A percentile compares a stretch with the other conserved stretches of the same genome.
Evolutionary conservation across 2,797 vertebrate genomes (phyloP).

Genomic region (Artibeus jamaicensis): DNA sequence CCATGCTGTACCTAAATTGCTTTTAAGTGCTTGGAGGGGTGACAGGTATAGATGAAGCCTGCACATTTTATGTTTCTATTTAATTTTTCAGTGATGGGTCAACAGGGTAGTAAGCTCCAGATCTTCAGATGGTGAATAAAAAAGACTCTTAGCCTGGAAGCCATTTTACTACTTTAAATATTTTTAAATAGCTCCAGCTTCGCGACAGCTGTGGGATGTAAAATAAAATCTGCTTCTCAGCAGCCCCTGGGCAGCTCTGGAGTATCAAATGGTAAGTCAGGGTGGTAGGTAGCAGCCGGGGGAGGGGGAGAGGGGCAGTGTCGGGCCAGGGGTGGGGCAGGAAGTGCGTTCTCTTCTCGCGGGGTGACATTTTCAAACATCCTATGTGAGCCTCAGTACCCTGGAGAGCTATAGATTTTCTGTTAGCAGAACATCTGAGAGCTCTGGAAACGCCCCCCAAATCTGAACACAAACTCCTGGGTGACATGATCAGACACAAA

Average conservation of each 20-base stretch:
- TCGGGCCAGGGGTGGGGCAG: background rate
- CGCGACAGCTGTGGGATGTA: conserved; percentile 70
- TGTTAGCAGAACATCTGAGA: conserved; percentile 31
- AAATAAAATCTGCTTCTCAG: conserved; percentile 73
- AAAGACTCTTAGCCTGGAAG: conserved; percentile 67
- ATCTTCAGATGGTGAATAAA: conserved; percentile 46
- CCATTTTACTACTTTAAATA: conserved; percentile 73
- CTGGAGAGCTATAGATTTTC: background rate
- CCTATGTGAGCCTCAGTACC: background rate
- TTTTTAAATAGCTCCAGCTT: conserved; percentile 57
- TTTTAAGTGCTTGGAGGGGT: background rate
- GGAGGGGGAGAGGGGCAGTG: background rate
- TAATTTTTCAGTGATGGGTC: conserved; percentile 10
- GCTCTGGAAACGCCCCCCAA: conserved; percentile 35
- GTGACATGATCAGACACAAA: background rate
- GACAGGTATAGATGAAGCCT: no score
- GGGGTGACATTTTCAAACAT: background rate
- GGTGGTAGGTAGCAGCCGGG: background rate
- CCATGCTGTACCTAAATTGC: background rate
- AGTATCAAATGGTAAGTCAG: conserved; percentile 54
- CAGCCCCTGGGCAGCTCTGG: conserved; percentile 46
- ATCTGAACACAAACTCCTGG: conserved; percentile 19
- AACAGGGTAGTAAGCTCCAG: background rate
- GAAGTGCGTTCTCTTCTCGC: background rate
- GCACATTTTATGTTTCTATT: background rate